These are phyloP conservation scores for Alouatta palliata DNA, from an alignment of 2,113 vertebrate genomes.

Conservation along the genomic window DNA sequence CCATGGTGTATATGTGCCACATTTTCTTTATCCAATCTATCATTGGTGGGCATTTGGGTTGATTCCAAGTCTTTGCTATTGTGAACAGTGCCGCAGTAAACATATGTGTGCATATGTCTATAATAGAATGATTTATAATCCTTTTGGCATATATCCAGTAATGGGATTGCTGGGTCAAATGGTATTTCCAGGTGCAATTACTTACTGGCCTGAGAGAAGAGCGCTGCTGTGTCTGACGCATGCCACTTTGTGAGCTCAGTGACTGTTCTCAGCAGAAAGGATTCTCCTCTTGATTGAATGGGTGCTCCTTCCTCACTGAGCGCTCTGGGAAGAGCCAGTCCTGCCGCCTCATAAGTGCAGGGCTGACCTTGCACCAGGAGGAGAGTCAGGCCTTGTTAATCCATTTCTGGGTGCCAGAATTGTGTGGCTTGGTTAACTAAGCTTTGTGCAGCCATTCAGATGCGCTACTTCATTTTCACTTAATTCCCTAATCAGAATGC, in stretches of 20 bases:
- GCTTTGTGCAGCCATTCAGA: background rate
- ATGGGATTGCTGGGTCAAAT: too few species aligned
- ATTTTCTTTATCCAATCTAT: too few species aligned
- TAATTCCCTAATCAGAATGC: background rate
- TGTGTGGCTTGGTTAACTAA: background rate
- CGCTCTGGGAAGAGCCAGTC: fast-evolving
- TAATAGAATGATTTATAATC: too few species aligned
- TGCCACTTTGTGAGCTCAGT: background rate
- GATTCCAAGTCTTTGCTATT: too few species aligned
- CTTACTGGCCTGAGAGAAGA: background rate
- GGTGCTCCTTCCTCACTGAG: fast-evolving
- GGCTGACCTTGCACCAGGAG: fast-evolving
- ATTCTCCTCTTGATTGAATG: background rate
- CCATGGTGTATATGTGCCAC: too few species aligned
- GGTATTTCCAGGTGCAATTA: too few species aligned
- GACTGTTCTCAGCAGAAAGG: background rate
- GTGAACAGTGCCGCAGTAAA: too few species aligned
- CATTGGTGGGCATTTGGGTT: too few species aligned
- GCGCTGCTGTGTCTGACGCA: background rate
- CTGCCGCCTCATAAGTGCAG: fast-evolving
- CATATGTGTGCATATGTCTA: too few species aligned
- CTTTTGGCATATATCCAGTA: too few species aligned
- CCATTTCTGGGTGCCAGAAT: background rate
- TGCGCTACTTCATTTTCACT: background rate
- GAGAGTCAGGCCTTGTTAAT: fast-evolving